Evolutionary conservation across 92 coral and sea anemone species (phyloP).

Genomic region (Bergia sp.): DNA sequence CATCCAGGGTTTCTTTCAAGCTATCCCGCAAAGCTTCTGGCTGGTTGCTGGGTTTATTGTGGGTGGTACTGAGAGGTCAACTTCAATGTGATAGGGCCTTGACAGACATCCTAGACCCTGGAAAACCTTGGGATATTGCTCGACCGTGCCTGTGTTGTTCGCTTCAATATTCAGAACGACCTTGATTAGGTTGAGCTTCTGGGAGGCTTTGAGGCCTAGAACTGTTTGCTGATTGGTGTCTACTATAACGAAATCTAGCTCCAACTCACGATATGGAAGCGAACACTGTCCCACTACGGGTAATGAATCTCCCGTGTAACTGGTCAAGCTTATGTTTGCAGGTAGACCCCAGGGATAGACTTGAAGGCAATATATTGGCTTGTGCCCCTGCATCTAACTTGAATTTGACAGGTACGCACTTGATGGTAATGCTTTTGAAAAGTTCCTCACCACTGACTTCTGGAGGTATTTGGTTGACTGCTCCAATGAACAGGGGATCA

Average conservation of each 20-base stretch:
- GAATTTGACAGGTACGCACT: slow-evolving; percentile 38
- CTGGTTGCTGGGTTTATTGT: slow-evolving; percentile 39
- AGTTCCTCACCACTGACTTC: slow-evolving; percentile 18
- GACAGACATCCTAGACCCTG: slow-evolving; percentile 55
- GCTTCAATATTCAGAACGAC: slow-evolving; percentile 36
- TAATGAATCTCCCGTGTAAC: slow-evolving; percentile 44
- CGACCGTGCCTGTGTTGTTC: neutral
- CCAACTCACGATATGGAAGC: slow-evolving; percentile 15
- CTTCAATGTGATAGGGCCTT: slow-evolving; percentile 60
- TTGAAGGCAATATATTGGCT: slow-evolving; percentile 57
- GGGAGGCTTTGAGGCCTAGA: slow-evolving; percentile 56
- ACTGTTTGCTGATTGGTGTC: slow-evolving; percentile 46
- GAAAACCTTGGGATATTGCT: slow-evolving; percentile 52
- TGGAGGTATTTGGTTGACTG: slow-evolving; percentile 41
- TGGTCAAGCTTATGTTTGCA: slow-evolving; percentile 32
- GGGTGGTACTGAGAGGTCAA: slow-evolving; percentile 46
- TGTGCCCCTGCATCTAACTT: slow-evolving; percentile 54
- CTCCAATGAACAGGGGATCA: slow-evolving; percentile 54
- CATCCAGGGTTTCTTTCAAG: slow-evolving; percentile 44
- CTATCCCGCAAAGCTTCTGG: slow-evolving; percentile 52
- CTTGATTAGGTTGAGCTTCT: slow-evolving; percentile 50
- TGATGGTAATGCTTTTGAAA: slow-evolving; percentile 39
- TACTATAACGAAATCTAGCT: slow-evolving; percentile 44
- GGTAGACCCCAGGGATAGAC: slow-evolving; percentile 12
- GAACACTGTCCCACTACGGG: slow-evolving; percentile 41